phyloP scores from a whole-genome alignment of 2,888 invertebrate species.

The Erynnis tages region DNA sequence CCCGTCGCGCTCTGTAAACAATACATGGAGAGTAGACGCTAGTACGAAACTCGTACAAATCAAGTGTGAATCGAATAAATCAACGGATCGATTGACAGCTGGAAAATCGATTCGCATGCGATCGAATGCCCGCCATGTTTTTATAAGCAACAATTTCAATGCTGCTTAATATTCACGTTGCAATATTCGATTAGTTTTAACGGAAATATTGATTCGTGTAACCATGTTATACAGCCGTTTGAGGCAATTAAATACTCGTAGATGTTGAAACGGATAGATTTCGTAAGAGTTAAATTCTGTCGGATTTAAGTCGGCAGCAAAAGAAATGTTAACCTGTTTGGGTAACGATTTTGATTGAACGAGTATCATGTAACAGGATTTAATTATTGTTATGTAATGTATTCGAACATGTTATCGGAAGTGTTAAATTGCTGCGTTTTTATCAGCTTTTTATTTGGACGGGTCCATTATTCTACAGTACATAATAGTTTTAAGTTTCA shows the following conservation, averaged over 20 bases:
- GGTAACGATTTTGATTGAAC: slow-evolving; percentile 17
- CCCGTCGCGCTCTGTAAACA: not conserved
- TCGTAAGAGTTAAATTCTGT: slow-evolving; percentile 14
- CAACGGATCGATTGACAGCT: slow-evolving; percentile 62
- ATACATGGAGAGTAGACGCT: not conserved
- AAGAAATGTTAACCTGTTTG: not conserved
- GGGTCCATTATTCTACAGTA: too few relatives aligned
- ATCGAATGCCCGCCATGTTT: slow-evolving; percentile 41
- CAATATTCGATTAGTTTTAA: slow-evolving; percentile 31
- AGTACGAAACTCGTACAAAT: slow-evolving; percentile 40
- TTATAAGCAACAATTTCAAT: slow-evolving; percentile 27
- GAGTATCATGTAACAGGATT: too few relatives aligned
- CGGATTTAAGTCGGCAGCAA: slow-evolving; percentile 1
- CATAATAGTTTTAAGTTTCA: too few relatives aligned
- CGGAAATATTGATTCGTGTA: slow-evolving; percentile 35
- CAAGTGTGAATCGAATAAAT: slow-evolving; percentile 66
- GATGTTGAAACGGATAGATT: slow-evolving; percentile 10
- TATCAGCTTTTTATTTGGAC: too few relatives aligned
- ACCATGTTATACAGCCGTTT: slow-evolving; percentile 6
- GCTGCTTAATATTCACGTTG: slow-evolving; percentile 15
- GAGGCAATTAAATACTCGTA: slow-evolving; percentile 11
- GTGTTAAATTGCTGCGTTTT: too few relatives aligned
- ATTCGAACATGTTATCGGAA: too few relatives aligned
- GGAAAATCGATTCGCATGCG: slow-evolving; percentile 68
- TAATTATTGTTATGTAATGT: too few relatives aligned